A percentile compares a stretch with the other conserved stretches of the same genome.
phyloP scores from a whole-genome alignment of 1,140 invertebrate genomes.

The Ruditapes philippinarum region DNA sequence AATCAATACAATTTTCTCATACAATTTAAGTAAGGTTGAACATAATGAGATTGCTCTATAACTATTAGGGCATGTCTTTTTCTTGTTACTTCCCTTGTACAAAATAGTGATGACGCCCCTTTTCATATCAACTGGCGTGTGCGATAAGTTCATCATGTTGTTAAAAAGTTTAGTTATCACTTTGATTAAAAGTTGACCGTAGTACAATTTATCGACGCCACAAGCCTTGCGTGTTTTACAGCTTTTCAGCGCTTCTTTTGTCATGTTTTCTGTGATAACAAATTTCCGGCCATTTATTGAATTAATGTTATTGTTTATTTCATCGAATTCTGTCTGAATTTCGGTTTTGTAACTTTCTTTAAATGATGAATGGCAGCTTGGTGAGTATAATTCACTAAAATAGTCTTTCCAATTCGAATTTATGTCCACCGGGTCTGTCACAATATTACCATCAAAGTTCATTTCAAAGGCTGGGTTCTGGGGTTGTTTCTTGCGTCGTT shows the following conservation, averaged over 20 bases:
- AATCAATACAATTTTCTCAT: not conserved
- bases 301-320: too few species aligned
- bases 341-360: not conserved
- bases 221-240: not conserved
- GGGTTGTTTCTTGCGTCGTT: not conserved
- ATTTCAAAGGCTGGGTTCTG: not conserved
- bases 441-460: not conserved
- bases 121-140: not conserved
- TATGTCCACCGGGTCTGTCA: not conserved
- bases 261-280: too few species aligned
- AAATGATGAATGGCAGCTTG: not conserved
- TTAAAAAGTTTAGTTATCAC: not conserved
- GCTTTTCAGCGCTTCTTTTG: not conserved
- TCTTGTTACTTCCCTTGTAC: not conserved
- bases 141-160: not conserved
- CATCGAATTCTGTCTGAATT: too few species aligned
- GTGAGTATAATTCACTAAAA: not conserved
- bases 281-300: too few species aligned
- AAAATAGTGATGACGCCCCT: not conserved
- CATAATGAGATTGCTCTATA: not conserved
- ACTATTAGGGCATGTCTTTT: not conserved
- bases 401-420: not conserved
- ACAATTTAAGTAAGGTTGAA: constrained; percentile 1
- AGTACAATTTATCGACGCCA: not conserved
- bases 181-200: not conserved